These are phyloP conservation scores for Salvelinus fontinalis DNA, from an alignment of 2,113 vertebrate species.

Conservation along the genomic window DNA sequence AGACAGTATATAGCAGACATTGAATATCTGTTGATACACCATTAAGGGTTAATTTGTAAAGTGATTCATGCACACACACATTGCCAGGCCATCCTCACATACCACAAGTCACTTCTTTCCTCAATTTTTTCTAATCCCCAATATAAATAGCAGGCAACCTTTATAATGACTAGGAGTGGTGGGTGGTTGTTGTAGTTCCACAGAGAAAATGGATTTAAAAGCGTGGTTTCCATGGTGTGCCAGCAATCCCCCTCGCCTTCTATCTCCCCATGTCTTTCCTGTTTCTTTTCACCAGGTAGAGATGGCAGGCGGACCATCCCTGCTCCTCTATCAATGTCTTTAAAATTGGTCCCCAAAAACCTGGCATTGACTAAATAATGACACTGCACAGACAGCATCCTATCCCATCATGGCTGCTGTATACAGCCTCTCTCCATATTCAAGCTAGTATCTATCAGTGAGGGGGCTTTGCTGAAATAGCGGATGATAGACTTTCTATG, in stretches of 20 bases:
- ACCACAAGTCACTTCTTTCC: neutral
- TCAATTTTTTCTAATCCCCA: neutral
- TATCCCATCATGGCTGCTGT: neutral
- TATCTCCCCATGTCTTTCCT: neutral
- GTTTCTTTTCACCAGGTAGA: neutral
- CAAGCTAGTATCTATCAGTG: neutral
- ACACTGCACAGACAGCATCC: neutral
- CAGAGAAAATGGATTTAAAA: conserved; percentile 29
- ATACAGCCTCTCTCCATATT: neutral
- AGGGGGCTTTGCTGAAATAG: neutral
- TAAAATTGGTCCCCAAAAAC: neutral
- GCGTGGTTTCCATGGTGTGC: conserved; percentile 11
- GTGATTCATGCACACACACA: neutral
- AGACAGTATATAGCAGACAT: no score
- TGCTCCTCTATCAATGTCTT: neutral
- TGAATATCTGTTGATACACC: no score
- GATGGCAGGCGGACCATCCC: neutral
- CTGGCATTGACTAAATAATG: neutral
- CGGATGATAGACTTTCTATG: neutral
- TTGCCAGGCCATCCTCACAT: neutral
- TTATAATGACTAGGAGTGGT: conserved; percentile 18
- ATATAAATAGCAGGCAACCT: neutral
- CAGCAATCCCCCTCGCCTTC: conserved; percentile 6
- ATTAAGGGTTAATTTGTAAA: neutral
- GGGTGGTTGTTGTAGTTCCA: conserved; percentile 28